Evolutionary conservation across 2,888 invertebrate genomes (phyloP), one percentile per base, ranked within the genome.

Genomic region (Tuta absoluta): DNA sequence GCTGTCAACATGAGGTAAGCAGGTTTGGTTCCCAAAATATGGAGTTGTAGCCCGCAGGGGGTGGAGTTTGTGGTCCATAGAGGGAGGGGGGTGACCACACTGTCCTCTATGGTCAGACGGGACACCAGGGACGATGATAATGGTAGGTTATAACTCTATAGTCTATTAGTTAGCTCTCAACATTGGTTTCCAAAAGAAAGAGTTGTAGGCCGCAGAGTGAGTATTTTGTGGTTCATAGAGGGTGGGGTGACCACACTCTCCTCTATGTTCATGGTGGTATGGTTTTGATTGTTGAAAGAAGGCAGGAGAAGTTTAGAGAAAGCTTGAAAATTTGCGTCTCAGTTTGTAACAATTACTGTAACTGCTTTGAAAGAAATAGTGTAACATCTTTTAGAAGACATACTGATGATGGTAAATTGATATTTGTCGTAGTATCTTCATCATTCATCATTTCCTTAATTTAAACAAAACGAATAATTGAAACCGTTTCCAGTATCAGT

Each of bases 31-130:
- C 91, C 90, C 8, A 89, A 89, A 72, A 75, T 89, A 0, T 76
- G 91, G 62, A 85, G 87, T 72, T 81, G 78, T 67, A 86, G 86
- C 59, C 89, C 90, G 33, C 89, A 87, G 68, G 92, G 94, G 8
- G 95, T 95, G 63, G 94, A 94, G 71, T 97, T 96, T 85, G 95
- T 96, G 56, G 97, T 97, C 67, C 97, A 97, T 86, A 93, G 95
- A 71, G 95, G 95, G 59, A 93, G 94, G 76, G 95, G 94, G 70
- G 93, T 97, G 77, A 95, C 97, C 62, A 97, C 97, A 24, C 85
- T 95, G 93, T 74, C 89, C 24, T 94, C 96, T 48, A 76, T 92
- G 68, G 86, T 82, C 1, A 63, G 90, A 41, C 75, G 89, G 69
- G 84, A 85, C 14, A 86, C 85, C 12, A 75, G 89, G 69, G 84